Percentiles rank a stretch among this genome's conserved stretches.
Conservation (phyloP, 2,888 invertebrate genomes). For the Leptopilina syphax region DNA sequence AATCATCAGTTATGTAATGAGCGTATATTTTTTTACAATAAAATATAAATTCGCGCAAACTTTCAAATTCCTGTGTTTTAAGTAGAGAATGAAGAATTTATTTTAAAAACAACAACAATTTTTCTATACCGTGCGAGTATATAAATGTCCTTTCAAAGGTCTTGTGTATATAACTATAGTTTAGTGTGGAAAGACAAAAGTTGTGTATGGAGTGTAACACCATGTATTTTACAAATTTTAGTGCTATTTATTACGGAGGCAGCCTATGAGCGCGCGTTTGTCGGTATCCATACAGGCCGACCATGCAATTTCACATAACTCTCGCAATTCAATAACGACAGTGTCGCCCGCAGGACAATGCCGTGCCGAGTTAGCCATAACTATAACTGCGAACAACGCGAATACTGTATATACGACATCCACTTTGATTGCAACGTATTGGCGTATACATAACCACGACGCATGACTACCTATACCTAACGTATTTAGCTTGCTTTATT, state of each 20-base stretch:
- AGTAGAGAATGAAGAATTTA: too few species aligned
- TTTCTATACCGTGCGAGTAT: too few species aligned
- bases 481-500: slow-evolving; percentile 36
- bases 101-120: too few species aligned
- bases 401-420: slow-evolving; percentile 30
- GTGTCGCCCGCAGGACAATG: slow-evolving; percentile 58
- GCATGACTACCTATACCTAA: slow-evolving; percentile 34
- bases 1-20: too few species aligned
- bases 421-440: slow-evolving; percentile 32
- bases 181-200: too few species aligned
- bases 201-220: background rate
- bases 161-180: too few species aligned
- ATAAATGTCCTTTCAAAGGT: too few species aligned
- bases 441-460: background rate
- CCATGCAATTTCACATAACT: slow-evolving; percentile 50
- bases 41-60: too few species aligned
- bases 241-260: background rate
- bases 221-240: background rate
- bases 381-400: slow-evolving; percentile 29
- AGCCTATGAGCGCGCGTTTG: background rate
- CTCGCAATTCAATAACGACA: slow-evolving; percentile 57
- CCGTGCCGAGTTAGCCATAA: slow-evolving; percentile 39
- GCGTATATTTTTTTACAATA: too few species aligned
- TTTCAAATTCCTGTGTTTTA: too few species aligned
- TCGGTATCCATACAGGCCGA: slow-evolving; percentile 17